Evolutionary conservation across 2,888 invertebrate genomes (phyloP), one percentile per base, ranked within the genome.

Genomic region (Tipula lateralis): DNA sequence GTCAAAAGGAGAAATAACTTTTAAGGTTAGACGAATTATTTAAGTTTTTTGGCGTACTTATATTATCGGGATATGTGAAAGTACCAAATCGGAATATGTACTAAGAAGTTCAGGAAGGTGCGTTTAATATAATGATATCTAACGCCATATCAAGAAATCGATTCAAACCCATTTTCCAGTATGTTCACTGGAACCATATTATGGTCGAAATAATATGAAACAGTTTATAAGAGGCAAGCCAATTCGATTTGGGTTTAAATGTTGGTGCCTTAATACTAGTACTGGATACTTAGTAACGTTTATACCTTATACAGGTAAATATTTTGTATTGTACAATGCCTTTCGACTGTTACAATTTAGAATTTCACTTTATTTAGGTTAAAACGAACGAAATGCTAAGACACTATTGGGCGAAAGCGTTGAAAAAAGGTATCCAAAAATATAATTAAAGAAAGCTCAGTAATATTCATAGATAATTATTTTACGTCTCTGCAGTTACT

Each of bases 181-280:
- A 39, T 39, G 9, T 39, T 5, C 39, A 39, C 9, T 87, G 86
- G 86, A 86, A 84, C 86, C 86, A 9, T 87, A 87, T 84, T 87
- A 86, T 84, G 86, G 87, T 5, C 86, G 85, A 80, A 86, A 87
- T 85, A 85, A 84, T 84, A 87, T 87, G 86, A 87, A n/a, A n/a
- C n/a, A n/a, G n/a, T n/a, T n/a, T n/a, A n/a, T n/a, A n/a, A n/a
- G n/a, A n/a, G n/a, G n/a, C n/a, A n/a, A n/a, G n/a, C n/a, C n/a
- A n/a, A n/a, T n/a, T n/a, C n/a, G n/a, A n/a, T n/a, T n/a, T n/a
- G 39, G 39, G 39, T 39, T 39, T 13, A 39, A 39, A 39, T 39
- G 7, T 39, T 39, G 7, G 39, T 39, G 39, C 0, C 39, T 1
- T 39, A 39, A 39, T 39, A 13, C 39, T 39, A 39, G 39, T 39